Evolutionary conservation across 2,888 invertebrate genomes (phyloP), one percentile per base, ranked within the genome.

Genomic region (Tetragonula carbonaria): DNA sequence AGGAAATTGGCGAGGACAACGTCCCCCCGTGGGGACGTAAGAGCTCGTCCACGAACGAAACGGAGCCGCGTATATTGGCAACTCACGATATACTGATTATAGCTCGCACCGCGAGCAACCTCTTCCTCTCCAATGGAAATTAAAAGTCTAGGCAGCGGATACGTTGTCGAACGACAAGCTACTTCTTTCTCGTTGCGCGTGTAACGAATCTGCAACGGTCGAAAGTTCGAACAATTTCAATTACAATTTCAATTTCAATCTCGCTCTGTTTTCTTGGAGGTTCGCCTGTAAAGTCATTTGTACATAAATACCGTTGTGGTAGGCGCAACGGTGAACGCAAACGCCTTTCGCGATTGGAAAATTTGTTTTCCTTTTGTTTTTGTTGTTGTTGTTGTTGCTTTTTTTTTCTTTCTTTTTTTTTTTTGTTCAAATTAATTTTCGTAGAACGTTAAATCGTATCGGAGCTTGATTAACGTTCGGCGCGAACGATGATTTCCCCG

Each of bases 91-190:
- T 88, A 88, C 91, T 91, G 91, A 91, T 91, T 91, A 91, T 87
- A 88, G 38, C 85, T 84, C 88, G 79, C 67, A 77, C 84, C 81
- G 78, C 77, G 75, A 38, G n/a, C 78, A 85, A 57, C 67, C 71
- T 84, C 82, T 87, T 87, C 88, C 50, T 50, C 90, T 86, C 90
- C 91, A 84, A 91, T 90, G 88, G 90, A 88, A 92, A 91, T 92
- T 92, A 90, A 91, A 91, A 90, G 8, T 38, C 38, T 38, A 38
- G 38, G 38, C 8, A 38, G 38, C 38, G 6, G 38, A 38, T 38
- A 38, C 28, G 28, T 28, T 28, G 28, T 28, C 28, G 28, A 1
- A 8, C 38, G 38, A 38, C 38, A 38, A 38, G 8, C 5, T 53
- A 6, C 18, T 5, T 18, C 6, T 53, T 53, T 18, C 18, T 53